Conservation (phyloP, 2,888 invertebrate species). For the Mallateleia sp. region DNA sequence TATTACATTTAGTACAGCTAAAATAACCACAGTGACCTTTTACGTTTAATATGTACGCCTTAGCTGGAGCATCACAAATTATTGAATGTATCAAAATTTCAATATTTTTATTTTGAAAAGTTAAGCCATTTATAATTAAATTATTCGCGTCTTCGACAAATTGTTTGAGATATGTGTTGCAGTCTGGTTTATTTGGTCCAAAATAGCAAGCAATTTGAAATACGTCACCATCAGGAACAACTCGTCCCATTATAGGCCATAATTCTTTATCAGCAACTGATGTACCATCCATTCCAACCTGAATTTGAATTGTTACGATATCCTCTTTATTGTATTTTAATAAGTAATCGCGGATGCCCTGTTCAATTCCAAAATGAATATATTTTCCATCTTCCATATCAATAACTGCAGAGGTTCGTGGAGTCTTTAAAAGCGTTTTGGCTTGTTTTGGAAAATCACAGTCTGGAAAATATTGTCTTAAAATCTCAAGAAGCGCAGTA, state of each 20-base stretch:
- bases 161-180: constrained; percentile 72
- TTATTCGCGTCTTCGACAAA: constrained; percentile 72
- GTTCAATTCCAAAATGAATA: too few species aligned
- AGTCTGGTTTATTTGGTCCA: constrained; percentile 76
- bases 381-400: too few species aligned
- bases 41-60: constrained; percentile 65
- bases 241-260: constrained; percentile 72
- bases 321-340: too few species aligned
- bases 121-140: constrained; percentile 26
- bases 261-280: too few species aligned
- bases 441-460: too few species aligned
- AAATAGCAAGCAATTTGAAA: constrained; percentile 72
- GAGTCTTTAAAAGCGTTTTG: too few species aligned
- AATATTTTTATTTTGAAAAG: neutral
- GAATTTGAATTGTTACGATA: too few species aligned
- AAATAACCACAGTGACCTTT: constrained; percentile 71
- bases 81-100: constrained; percentile 12
- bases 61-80: constrained; percentile 75
- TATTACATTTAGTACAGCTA: constrained; percentile 70
- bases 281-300: too few species aligned
- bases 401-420: too few species aligned
- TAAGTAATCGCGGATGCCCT: too few species aligned
- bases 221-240: constrained; percentile 22
- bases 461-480: too few species aligned
- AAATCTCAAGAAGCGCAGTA: too few species aligned